Evolutionary conservation across 2,113 vertebrate genomes (phyloP), one percentile per base, ranked within the genome.

Genomic region (Rhinopomastus cyanomelas): DNA sequence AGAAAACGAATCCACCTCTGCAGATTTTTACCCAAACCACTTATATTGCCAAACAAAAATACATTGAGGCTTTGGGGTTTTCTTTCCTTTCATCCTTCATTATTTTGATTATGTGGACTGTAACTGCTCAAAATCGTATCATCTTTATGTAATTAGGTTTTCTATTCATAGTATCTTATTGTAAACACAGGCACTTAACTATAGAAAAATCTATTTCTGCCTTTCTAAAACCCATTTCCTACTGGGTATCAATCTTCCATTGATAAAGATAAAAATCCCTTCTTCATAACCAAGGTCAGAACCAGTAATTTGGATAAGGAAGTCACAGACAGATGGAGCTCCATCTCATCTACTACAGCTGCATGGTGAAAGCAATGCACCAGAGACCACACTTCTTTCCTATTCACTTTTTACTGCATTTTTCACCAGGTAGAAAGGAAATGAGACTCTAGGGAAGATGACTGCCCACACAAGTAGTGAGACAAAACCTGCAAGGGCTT

Each of bases 31-130:
- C 6, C 22, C 5, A 44, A 62, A 59, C 0, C 0, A 62, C 30
- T 48, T 60, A n/a, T 4, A 30, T 5, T 37, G 14, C 3, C 76
- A 44, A 68, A 22, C 6, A 57, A 36, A 66, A 84, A 46, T 78
- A 64, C n/a, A 8, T 87, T 53, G 9, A 17, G 9, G 0, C 2
- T 59, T 8, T 34, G 6, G 4, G 0, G 4, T 1, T 2, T 7
- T 64, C 67, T 75, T 4, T 44, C 56, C 10, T 12, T 64, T 61
- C 36, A 34, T 2, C 8, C 3, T 62, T 79, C 10, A 53, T 4
- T 73, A 11, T 36, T 85, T 85, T 82, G 49, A 67, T 78, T 61
- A 66, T 13, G 5, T 52, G 23, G 8, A 71, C 16, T 27, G 12
- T 44, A 81, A 61, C 6, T 77, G 51, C 61, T 61, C 6, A 53